Percentiles rank a stretch among this genome's conserved stretches.
These are phyloP conservation scores for Euwallacea fornicatus DNA, from an alignment of 1,140 invertebrate genomes.

Conservation along the genomic window DNA sequence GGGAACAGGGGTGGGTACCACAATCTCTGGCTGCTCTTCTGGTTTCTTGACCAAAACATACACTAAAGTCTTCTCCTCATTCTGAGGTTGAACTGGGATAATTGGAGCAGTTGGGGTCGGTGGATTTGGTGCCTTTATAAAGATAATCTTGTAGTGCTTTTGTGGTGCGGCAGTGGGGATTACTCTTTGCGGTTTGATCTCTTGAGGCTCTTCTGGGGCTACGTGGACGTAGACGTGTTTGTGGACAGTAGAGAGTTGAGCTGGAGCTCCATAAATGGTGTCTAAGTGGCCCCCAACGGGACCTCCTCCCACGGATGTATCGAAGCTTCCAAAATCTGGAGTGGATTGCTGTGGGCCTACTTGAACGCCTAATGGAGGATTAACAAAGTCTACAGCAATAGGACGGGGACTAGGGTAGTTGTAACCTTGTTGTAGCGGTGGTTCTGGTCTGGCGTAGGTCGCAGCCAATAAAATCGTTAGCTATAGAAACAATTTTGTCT, in stretches of 20 bases:
- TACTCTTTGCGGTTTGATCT: constrained; percentile 52
- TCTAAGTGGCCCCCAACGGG: constrained; percentile 18
- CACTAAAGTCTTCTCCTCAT: constrained; percentile 86
- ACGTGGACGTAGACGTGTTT: constrained; percentile 76
- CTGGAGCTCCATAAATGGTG: constrained; percentile 2
- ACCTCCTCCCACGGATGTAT: not conserved
- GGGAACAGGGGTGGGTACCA: constrained; percentile 71
- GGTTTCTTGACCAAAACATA: constrained; percentile 86
- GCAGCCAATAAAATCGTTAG: constrained; percentile 36
- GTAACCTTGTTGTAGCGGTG: constrained; percentile 35
- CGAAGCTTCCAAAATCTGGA: not conserved
- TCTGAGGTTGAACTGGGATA: constrained; percentile 63
- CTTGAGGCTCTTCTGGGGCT: constrained; percentile 69
- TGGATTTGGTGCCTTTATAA: constrained; percentile 82
- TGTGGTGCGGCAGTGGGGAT: constrained; percentile 62
- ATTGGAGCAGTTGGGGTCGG: constrained; percentile 73
- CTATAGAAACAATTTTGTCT: constrained; percentile 9
- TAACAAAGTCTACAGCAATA: not conserved
- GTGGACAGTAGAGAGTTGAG: constrained; percentile 54
- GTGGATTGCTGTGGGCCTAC: constrained; percentile 52
- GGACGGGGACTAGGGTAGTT: constrained; percentile 22
- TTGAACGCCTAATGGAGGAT: not conserved
- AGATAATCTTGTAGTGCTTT: constrained; percentile 87
- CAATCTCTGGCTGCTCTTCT: constrained; percentile 76
- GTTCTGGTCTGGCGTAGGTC: constrained; percentile 39